Conservation (phyloP, 2,113 vertebrate species). For the Hydrochoerus hydrochaeris region DNA sequence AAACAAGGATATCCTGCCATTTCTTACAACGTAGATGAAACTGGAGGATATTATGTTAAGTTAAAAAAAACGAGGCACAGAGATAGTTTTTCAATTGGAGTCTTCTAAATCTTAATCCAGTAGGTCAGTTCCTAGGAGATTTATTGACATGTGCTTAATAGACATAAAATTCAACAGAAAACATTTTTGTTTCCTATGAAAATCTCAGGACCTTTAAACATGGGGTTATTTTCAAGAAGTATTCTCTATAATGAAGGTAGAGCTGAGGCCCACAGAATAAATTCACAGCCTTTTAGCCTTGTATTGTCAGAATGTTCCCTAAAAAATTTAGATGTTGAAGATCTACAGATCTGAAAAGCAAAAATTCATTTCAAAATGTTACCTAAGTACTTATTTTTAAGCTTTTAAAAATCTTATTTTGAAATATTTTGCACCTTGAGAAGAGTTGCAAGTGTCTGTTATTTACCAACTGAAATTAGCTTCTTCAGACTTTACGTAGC, state of each 20-base stretch:
- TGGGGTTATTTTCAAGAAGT: neutral
- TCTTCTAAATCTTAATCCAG: slow-evolving; percentile 3
- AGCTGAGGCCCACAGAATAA: neutral
- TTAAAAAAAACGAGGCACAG: neutral
- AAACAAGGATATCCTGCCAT: neutral
- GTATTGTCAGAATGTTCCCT: neutral
- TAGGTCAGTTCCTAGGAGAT: neutral
- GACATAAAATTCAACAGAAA: neutral
- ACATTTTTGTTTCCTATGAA: slow-evolving; percentile 18
- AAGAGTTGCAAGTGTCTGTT: neutral
- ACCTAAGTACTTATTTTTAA: neutral
- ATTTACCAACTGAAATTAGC: neutral
- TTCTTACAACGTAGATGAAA: neutral
- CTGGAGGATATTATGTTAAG: neutral
- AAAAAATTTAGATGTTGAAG: neutral
- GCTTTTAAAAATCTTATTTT: neutral
- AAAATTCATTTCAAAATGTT: neutral
- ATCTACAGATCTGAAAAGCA: neutral
- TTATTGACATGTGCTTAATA: neutral
- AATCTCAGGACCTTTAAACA: neutral
- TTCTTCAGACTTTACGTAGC: neutral
- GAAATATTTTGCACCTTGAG: neutral
- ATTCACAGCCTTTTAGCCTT: neutral
- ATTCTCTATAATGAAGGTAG: neutral
- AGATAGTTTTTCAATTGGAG: neutral